Evolutionary conservation across 2,888 invertebrate genomes (phyloP).

Genomic region (Campoplex capitator): DNA sequence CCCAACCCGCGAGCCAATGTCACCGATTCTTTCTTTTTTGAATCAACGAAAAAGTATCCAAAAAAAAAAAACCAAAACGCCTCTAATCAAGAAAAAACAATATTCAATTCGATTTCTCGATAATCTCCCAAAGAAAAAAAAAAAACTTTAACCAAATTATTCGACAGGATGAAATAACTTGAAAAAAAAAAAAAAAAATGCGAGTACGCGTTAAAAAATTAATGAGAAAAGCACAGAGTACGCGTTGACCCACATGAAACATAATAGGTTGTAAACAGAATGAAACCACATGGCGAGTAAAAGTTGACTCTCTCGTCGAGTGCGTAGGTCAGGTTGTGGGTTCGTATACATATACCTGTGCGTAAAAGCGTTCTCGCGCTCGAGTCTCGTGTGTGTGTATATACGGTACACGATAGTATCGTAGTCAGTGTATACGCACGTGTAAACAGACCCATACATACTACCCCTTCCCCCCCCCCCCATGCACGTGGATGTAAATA

Average conservation of each 20-base stretch:
- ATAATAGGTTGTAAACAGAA: slow-evolving; percentile 39
- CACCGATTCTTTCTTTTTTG: not conserved
- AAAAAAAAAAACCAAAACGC: not conserved
- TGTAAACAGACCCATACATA: not conserved
- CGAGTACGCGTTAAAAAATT: not conserved
- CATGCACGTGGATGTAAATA: not conserved
- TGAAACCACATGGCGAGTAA: slow-evolving; percentile 22
- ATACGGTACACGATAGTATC: slow-evolving; percentile 15
- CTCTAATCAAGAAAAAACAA: too few relatives aligned
- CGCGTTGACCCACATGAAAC: not conserved
- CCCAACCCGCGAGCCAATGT: not conserved
- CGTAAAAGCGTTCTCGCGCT: slow-evolving; percentile 19
- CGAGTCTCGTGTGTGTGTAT: not conserved
- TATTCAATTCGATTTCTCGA: too few relatives aligned
- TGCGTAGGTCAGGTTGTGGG: slow-evolving; percentile 77
- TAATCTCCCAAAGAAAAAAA: too few relatives aligned
- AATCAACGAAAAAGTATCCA: not conserved
- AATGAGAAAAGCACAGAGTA: not conserved
- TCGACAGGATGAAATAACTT: too few relatives aligned
- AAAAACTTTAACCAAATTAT: too few relatives aligned
- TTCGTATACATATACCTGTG: slow-evolving; percentile 76
- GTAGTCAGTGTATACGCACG: not conserved
- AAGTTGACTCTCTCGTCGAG: slow-evolving; percentile 18
- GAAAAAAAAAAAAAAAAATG: too few relatives aligned
- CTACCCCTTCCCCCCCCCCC: not conserved